Base-by-base conservation (phyloP, 2,113 vertebrate species). In the Poeciliopsis prolifica region DNA sequence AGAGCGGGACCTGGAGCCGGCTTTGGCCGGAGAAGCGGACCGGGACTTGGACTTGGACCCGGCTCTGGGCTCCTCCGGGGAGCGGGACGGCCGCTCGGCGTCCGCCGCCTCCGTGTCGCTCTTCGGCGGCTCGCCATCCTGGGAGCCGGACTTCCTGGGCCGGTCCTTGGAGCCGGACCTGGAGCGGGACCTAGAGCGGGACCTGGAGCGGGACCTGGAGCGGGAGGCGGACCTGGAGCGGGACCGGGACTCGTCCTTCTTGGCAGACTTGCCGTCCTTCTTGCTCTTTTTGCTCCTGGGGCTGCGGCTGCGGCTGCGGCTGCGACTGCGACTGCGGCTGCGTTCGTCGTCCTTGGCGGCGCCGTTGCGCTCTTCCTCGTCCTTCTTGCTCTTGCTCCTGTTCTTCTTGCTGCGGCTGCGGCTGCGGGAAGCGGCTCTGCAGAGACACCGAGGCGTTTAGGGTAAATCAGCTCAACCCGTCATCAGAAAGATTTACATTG, bases 371-470 rank as follows among this genome's bases (percentile, higher is more conserved):
- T 93, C 92, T 35, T 93, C 92, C 11, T 93, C 92, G 72, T 93
- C 90, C 72, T 91, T 90, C 94, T 96, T 94, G 64, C n/a, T 13
- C 82, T 93, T 94, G 66, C 91, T 48, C 72, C 91, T 91, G 5
- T 64, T 94, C 83, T 94, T 95, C 89, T 94, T 94, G 86, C 93
- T 92, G 4, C 73, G 85, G n/a, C 92, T 94, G 15, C 92, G 94
- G 86, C 97, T 98, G 82, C 96, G 96, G 8, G 97, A 97, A 10
- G 92, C 96, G 4, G 96, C 96, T 90, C 97, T 98, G 85, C 28
- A 48, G 0, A 60, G 33, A 40, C 19, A 22, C 33, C 4, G 26
- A 15, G 12, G 5, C 13, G 5, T 4, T 42, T 1, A 15, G 40
- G 14, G 35, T 11, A 11, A 37, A 37, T 42, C 40, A 15, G 40